Conservation (phyloP, 2,888 invertebrate genomes). For the Papilio elwesi region DNA sequence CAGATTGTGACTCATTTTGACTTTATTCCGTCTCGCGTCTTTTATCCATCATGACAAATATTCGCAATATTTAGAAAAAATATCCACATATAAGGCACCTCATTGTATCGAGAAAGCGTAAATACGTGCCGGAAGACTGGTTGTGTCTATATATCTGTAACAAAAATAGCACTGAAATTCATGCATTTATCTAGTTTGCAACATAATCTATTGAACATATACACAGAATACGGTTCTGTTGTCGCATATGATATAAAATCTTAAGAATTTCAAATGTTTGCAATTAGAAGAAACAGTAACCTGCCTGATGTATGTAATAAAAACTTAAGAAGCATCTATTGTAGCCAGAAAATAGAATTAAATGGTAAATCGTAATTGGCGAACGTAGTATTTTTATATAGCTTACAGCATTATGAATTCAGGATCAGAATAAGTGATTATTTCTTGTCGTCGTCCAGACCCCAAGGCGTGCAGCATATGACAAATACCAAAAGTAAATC, state of each 20-base stretch:
- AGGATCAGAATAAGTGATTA: conserved; percentile 77
- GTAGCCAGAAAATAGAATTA: conserved; percentile 16
- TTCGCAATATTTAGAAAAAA: conserved; percentile 58
- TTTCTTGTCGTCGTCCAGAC: conserved; percentile 80
- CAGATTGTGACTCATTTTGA: conserved; percentile 91
- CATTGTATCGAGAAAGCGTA: conserved; percentile 74
- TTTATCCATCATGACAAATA: conserved; percentile 68
- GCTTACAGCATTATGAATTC: conserved; percentile 82
- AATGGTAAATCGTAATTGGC: conserved; percentile 44
- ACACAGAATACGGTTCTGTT: conserved; percentile 22
- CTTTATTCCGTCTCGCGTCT: conserved; percentile 69
- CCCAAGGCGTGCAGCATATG: conserved; percentile 82
- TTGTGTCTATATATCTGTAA: conserved; percentile 81
- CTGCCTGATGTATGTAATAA: conserved; percentile 3
- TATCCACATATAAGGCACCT: conserved; percentile 68
- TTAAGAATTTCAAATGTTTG: conserved; percentile 11
- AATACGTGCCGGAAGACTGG: conserved; percentile 73
- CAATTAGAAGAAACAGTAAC: conserved; percentile 22
- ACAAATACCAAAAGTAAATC: conserved; percentile 73
- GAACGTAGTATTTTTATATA: conserved; percentile 55
- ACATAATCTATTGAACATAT: conserved; percentile 33
- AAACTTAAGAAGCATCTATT: conserved; percentile 8
- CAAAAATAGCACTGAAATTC: conserved; percentile 59
- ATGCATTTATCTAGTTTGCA: conserved; percentile 18
- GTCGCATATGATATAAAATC: background rate